Conservation (phyloP, 1,140 invertebrate species). For the Nomia melanderi region DNA sequence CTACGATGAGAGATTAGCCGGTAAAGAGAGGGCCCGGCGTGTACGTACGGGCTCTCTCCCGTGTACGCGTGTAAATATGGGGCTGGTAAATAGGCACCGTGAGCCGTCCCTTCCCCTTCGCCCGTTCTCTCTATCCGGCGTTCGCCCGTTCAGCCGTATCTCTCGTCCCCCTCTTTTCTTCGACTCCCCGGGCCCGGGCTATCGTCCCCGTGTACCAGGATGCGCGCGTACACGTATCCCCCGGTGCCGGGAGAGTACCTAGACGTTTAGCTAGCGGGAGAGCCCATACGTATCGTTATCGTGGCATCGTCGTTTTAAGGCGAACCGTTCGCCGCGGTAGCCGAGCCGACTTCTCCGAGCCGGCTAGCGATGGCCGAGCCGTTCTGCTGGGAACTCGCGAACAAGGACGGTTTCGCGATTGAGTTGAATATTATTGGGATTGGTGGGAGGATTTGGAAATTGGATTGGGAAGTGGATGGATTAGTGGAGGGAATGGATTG, state of each 20-base stretch:
- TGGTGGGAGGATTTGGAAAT: too few relatives aligned
- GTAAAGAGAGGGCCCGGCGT: conserved; percentile 61
- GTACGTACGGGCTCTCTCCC: conserved; percentile 28
- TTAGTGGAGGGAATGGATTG: too few relatives aligned
- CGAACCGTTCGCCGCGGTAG: conserved; percentile 35
- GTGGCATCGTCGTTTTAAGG: conserved; percentile 53
- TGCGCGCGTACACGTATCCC: conserved; percentile 31
- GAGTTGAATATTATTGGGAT: too few relatives aligned
- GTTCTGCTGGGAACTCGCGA: not conserved
- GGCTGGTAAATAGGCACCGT: conserved; percentile 63
- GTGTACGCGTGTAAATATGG: conserved; percentile 63
- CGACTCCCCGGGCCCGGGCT: conserved; percentile 7
- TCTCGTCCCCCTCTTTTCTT: not conserved
- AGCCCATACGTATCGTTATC: conserved; percentile 58
- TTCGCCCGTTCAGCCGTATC: too few relatives aligned
- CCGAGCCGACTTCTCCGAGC: not conserved
- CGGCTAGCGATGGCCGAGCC: not conserved
- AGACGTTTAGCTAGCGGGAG: conserved; percentile 41
- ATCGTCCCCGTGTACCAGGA: conserved; percentile 48
- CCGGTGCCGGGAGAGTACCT: conserved; percentile 1
- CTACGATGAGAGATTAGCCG: conserved; percentile 73
- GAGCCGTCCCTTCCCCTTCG: not conserved
- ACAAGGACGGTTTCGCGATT: too few relatives aligned
- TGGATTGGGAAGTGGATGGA: too few relatives aligned
- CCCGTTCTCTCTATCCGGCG: too few relatives aligned